Evolutionary conservation across 2,888 invertebrate genomes (phyloP).

Genomic region (Shargacucullia verbasci): DNA sequence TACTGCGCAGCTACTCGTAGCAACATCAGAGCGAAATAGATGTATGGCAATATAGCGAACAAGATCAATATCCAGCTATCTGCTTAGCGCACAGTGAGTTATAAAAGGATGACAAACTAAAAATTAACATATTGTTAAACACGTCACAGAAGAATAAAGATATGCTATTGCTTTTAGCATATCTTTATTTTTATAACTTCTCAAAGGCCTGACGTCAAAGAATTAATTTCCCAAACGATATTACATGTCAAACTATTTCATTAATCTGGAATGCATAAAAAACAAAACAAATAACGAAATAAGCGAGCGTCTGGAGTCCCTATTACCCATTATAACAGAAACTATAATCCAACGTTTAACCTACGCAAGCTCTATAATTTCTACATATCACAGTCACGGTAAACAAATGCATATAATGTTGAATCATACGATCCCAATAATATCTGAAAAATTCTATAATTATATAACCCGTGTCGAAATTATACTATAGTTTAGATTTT

Average conservation of each 20-base stretch:
- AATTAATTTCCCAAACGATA: constrained; percentile 6
- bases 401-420: constrained; percentile 80
- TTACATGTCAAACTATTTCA: constrained; percentile 36
- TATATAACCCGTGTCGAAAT: neutral
- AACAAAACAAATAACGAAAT: constrained; percentile 32
- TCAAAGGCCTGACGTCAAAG: constrained; percentile 11
- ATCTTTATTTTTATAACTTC: too few species aligned
- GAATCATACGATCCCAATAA: constrained; percentile 49
- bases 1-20: too few species aligned
- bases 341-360: constrained; percentile 47
- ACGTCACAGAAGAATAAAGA: too few species aligned
- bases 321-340: constrained; percentile 28
- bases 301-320: constrained; percentile 22
- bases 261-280: constrained; percentile 45
- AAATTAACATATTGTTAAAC: too few species aligned
- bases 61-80: too few species aligned
- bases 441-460: constrained; percentile 14
- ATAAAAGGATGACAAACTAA: too few species aligned
- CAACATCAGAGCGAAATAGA: too few species aligned
- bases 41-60: too few species aligned
- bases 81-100: too few species aligned
- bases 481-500: too few species aligned
- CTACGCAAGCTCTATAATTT: constrained; percentile 75
- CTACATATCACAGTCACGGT: constrained; percentile 85
- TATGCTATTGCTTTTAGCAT: too few species aligned